phyloP scores from a whole-genome alignment of 2,888 invertebrate genomes.

The Sphecodes monilicornis region DNA sequence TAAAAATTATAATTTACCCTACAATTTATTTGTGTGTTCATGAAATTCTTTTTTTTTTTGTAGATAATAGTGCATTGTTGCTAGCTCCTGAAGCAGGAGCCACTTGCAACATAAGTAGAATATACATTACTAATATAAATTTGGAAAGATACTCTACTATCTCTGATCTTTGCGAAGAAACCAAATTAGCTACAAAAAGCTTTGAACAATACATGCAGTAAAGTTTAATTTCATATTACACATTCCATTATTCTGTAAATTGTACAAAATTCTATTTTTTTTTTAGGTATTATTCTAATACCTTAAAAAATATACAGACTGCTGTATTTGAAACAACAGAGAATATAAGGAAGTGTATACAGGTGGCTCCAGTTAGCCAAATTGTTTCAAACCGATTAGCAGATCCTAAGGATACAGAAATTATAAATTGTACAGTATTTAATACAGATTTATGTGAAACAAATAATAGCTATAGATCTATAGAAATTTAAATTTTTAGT shows the following conservation, averaged over 20 bases:
- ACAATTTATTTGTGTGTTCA: not conserved
- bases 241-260: not conserved
- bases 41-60: constrained; percentile 10
- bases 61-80: constrained; percentile 41
- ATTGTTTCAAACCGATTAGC: constrained; percentile 31
- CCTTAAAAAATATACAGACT: constrained; percentile 17
- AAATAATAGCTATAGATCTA: not conserved
- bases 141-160: constrained; percentile 2
- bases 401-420: constrained; percentile 42
- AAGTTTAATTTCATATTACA: constrained; percentile 17
- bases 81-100: constrained; percentile 24
- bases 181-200: not conserved
- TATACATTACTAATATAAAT: constrained; percentile 42
- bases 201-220: constrained; percentile 41
- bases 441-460: not conserved
- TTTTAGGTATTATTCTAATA: constrained; percentile 40
- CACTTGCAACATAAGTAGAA: constrained; percentile 13
- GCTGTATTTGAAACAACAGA: constrained; percentile 43
- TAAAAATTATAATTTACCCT: not conserved
- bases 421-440: constrained; percentile 44
- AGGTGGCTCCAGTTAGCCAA: not conserved
- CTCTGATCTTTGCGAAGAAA: not conserved
- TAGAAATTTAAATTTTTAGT: constrained; percentile 44
- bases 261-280: constrained; percentile 10
- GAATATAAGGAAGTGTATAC: constrained; percentile 26